These are phyloP conservation scores for Chaetodon trifascialis DNA, from an alignment of 2,113 vertebrate species.

Conservation along the genomic window DNA sequence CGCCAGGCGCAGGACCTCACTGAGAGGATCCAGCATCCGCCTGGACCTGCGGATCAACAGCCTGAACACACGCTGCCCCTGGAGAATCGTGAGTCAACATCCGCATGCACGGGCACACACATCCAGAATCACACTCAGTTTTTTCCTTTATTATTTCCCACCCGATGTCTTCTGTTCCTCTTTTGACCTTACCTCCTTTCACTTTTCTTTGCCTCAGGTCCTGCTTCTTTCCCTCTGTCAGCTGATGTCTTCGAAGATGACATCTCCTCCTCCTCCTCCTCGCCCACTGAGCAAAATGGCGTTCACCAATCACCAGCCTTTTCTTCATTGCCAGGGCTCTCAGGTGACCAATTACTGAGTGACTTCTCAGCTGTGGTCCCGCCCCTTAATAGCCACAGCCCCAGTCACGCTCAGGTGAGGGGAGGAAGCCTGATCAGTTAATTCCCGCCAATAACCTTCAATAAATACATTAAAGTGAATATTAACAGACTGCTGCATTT, in stretches of 20 bases:
- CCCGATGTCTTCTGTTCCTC: conserved; percentile 8
- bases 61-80: conserved; percentile 74
- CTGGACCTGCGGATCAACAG: conserved; percentile 78
- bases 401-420: conserved; percentile 81
- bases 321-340: conserved; percentile 75
- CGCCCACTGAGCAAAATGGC: conserved; percentile 78
- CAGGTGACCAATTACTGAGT: conserved; percentile 81
- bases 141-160: not conserved
- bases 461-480: conserved; percentile 20
- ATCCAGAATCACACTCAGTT: not conserved
- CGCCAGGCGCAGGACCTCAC: conserved; percentile 81
- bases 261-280: conserved; percentile 83
- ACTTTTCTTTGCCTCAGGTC: conserved; percentile 68
- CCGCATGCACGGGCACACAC: conserved; percentile 36
- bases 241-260: conserved; percentile 88
- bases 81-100: conserved; percentile 71
- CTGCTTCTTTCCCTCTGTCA: conserved; percentile 73
- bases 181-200: conserved; percentile 56
- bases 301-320: conserved; percentile 77
- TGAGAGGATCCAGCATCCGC: conserved; percentile 81
- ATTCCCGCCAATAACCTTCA: not conserved
- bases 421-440: conserved; percentile 11
- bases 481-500: conserved; percentile 29
- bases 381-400: conserved; percentile 65
- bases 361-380: conserved; percentile 77